Evolutionary conservation across 2,888 invertebrate species (phyloP).

Genomic region (Exephanes ischioxanthus): DNA sequence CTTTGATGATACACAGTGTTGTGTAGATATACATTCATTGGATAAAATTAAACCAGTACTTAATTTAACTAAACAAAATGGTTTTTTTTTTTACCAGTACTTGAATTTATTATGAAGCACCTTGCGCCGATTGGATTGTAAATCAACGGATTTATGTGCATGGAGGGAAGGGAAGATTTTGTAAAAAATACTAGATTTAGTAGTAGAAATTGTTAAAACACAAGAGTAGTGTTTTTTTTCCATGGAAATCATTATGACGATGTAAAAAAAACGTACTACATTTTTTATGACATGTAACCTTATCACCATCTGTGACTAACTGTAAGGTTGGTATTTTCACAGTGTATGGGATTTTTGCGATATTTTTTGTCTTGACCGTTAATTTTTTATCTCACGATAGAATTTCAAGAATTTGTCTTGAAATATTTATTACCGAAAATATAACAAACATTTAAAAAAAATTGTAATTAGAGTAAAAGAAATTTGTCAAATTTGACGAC

Average conservation of each 20-base stretch:
- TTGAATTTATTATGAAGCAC: no score
- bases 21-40: neutral
- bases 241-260: no score
- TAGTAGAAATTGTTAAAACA: no score
- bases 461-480: neutral
- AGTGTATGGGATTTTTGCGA: neutral
- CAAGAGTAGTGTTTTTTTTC: no score
- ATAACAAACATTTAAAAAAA: neutral
- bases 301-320: neutral
- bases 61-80: no score
- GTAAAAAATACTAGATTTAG: no score
- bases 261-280: no score
- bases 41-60: neutral
- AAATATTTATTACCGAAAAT: neutral
- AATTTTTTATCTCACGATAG: neutral
- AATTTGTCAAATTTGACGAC: neutral
- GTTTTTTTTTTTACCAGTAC: no score
- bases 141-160: no score
- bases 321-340: neutral
- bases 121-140: no score
- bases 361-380: neutral
- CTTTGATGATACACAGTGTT: neutral
- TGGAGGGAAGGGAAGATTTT: no score
- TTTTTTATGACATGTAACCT: no score
- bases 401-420: neutral